Base-by-base conservation (phyloP, 2,113 vertebrate species). In the Cinclus cinclus region DNA sequence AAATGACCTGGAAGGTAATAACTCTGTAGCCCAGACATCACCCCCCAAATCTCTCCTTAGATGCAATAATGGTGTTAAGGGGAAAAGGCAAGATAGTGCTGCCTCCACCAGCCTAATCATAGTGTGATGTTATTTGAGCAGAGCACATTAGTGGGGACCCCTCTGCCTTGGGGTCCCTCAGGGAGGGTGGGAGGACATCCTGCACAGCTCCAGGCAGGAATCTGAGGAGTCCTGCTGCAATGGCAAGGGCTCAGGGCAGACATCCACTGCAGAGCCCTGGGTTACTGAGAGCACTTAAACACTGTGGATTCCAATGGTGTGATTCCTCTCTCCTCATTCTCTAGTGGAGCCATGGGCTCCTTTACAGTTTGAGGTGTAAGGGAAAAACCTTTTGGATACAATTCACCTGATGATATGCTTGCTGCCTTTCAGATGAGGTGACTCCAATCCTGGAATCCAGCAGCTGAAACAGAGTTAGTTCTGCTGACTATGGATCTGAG, bases 41-140 rank as follows among this genome's bases (percentile, higher is more conserved):
- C 21, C 10, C 10, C 44, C n/a, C 46, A 87, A 25, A 81, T 63
- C 60, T 67, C 69, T 67, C 53, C 46, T 63, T 11, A 55, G 39
- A 35, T 77, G 24, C 23, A 47, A 10, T 46, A 42, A 59, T 0
- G 3, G 55, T 3, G 13, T 47, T 55, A 46, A 0, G 2, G 55
- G 60, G 15, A 15, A 86, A 86, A 74, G 19, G 15, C 23, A 56
- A 79, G 37, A 9, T 27, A 12, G 7, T 30, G 37, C 71, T 53
- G 64, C 30, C 23, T 59, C 31, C 1, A 0, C n/a, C 75, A 68
- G 63, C 67, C 20, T 19, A 21, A 59, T 3, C 18, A 62, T 39
- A 82, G 56, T 64, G 23, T 76, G 37, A 18, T 62, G 31, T 28
- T 23, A 22, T n/a, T 49, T 46, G 13, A 10, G 30, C 44, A 59